phyloP scores from a whole-genome alignment of 2,797 vertebrate species.

The Nyctibius grandis region DNA sequence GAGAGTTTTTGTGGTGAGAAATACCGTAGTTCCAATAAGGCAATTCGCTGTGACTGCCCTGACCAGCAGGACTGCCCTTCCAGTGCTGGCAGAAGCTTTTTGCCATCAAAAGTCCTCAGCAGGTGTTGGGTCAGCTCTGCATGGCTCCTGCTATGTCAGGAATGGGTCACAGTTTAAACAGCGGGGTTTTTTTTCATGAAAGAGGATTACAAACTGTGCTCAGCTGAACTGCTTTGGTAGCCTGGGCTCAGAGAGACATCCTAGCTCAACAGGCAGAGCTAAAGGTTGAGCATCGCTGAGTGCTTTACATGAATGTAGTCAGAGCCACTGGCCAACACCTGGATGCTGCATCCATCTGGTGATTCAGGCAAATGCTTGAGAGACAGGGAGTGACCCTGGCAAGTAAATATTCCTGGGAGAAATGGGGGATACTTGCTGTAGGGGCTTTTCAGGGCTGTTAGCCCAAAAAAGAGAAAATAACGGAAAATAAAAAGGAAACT shows the following conservation, averaged over 20 bases:
- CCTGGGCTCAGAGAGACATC: neutral
- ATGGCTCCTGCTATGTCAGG: neutral
- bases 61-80: neutral
- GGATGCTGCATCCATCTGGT: neutral
- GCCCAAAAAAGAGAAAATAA: neutral
- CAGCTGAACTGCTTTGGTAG: neutral
- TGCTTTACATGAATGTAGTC: neutral
- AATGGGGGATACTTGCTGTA: neutral
- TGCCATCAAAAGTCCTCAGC: neutral
- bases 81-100: neutral
- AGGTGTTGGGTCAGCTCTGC: neutral
- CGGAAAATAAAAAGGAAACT: neutral
- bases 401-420: neutral
- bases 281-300: neutral
- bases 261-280: neutral
- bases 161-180: neutral
- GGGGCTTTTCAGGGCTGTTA: neutral
- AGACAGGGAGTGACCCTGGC: neutral
- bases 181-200: neutral
- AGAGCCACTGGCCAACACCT: neutral
- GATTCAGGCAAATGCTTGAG: neutral
- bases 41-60: neutral
- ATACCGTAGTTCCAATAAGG: neutral
- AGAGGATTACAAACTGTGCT: neutral
- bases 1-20: neutral